These are phyloP conservation scores for Hedychridium roseum DNA, from an alignment of 2,888 invertebrate species.

Conservation along the genomic window DNA sequence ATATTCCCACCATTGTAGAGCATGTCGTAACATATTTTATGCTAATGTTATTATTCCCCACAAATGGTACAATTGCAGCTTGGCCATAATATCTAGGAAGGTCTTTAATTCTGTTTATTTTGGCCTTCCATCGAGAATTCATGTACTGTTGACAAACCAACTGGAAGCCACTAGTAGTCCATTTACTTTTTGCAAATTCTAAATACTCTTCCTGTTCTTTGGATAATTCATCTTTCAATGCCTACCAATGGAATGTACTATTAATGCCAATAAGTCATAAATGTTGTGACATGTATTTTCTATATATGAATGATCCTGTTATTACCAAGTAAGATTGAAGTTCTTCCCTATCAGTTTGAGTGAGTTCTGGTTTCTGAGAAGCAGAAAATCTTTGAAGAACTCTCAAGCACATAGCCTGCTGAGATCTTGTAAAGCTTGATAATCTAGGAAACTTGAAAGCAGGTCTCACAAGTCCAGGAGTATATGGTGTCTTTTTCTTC, in stretches of 20 bases:
- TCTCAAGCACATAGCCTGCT: constrained; percentile 40
- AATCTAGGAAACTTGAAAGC: constrained; percentile 27
- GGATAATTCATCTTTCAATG: constrained; percentile 26
- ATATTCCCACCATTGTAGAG: constrained; percentile 36
- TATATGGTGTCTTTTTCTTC: constrained; percentile 18
- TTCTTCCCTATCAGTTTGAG: constrained; percentile 28
- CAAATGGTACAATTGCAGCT: constrained; percentile 39
- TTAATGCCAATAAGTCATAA: constrained; percentile 9
- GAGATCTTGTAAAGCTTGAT: constrained; percentile 29
- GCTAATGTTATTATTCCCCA: constrained; percentile 31
- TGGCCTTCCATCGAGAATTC: constrained; percentile 38
- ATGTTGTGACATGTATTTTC: background rate
- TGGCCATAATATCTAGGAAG: constrained; percentile 46
- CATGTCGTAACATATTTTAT: constrained; percentile 30
- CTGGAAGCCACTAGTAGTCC: constrained; percentile 27
- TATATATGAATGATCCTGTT: constrained; percentile 1
- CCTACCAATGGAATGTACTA: constrained; percentile 12
- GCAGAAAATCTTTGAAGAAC: constrained; percentile 38
- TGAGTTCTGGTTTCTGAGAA: constrained; percentile 29
- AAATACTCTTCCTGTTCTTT: constrained; percentile 46
- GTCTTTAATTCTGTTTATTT: constrained; percentile 25
- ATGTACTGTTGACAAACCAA: constrained; percentile 35
- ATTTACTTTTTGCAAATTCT: constrained; percentile 37
- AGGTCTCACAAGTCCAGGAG: constrained; percentile 41
- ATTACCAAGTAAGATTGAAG: constrained; percentile 40